phyloP scores from a whole-genome alignment of 1,140 invertebrate genomes.

The Asbolus verrucosus region DNA sequence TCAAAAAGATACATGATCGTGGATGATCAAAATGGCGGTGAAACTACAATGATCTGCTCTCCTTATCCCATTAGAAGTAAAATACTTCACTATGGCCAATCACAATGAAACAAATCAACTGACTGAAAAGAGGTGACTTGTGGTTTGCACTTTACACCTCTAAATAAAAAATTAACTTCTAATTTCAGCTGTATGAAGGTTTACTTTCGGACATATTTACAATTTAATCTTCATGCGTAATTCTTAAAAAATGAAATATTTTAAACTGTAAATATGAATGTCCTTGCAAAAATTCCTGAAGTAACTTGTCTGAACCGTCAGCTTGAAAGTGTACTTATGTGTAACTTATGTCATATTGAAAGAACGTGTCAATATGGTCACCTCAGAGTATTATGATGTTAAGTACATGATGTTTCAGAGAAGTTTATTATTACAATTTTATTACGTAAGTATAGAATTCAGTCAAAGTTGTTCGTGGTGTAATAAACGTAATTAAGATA shows the following conservation, averaged over 20 bases:
- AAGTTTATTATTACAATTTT: no score
- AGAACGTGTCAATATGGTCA: no score
- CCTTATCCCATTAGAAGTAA: constrained; percentile 50
- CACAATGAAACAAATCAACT: constrained; percentile 44
- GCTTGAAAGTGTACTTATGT: constrained; percentile 1
- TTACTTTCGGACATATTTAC: constrained; percentile 30
- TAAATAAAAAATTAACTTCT: constrained; percentile 48
- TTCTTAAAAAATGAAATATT: neutral
- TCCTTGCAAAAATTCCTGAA: constrained; percentile 15
- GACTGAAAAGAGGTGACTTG: constrained; percentile 45
- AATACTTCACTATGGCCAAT: constrained; percentile 39
- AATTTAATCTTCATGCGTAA: constrained; percentile 13
- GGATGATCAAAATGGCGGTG: constrained; percentile 10
- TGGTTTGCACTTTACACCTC: constrained; percentile 48
- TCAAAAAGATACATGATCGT: constrained; percentile 5
- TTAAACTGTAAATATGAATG: constrained; percentile 16
- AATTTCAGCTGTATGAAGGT: constrained; percentile 17
- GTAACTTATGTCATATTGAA: no score
- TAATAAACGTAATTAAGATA: neutral
- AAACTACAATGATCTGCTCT: constrained; percentile 51
- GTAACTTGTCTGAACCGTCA: constrained; percentile 22
- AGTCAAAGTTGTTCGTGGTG: no score
- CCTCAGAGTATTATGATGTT: no score
- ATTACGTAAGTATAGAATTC: no score
- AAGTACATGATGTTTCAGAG: no score